Evolutionary conservation across 2,888 invertebrate species (phyloP).

Genomic region (Pristionchus japonicus): DNA sequence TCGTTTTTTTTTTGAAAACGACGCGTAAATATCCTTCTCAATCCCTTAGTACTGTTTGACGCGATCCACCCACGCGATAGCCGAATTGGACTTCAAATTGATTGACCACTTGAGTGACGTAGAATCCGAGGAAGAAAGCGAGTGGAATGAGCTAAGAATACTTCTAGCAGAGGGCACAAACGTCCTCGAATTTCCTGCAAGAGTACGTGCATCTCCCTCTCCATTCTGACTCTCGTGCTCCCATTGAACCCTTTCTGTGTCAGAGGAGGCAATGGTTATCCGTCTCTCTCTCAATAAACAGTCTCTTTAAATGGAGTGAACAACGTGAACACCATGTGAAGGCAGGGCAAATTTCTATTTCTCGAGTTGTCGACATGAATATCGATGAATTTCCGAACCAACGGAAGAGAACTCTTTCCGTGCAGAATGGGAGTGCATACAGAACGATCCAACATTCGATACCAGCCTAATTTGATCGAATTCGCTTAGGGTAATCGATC

Average conservation of each 20-base stretch:
- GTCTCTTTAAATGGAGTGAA: not conserved
- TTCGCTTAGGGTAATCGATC: too few species aligned
- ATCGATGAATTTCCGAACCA: too few species aligned
- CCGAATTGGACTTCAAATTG: too few species aligned
- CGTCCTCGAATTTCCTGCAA: constrained; percentile 44
- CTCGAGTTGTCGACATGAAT: constrained; percentile 13
- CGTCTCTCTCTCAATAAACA: constrained; percentile 12
- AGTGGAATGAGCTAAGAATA: constrained; percentile 41
- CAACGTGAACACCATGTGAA: constrained; percentile 18
- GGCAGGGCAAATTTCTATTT: not conserved
- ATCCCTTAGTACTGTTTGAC: too few species aligned
- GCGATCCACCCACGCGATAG: too few species aligned
- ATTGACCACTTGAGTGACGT: constrained; percentile 44
- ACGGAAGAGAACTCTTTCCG: not conserved
- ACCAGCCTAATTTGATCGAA: too few species aligned
- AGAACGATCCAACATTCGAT: not conserved
- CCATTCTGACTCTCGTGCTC: too few species aligned
- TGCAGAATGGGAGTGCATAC: not conserved
- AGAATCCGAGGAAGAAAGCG: constrained; percentile 44
- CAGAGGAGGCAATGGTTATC: not conserved
- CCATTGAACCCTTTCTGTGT: not conserved
- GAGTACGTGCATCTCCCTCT: too few species aligned
- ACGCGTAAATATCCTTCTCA: too few species aligned
- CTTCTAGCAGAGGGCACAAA: constrained; percentile 42
- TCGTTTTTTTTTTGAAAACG: too few species aligned